phyloP scores from a whole-genome alignment of 2,113 vertebrate species.

The Ammodytes marinus region DNA sequence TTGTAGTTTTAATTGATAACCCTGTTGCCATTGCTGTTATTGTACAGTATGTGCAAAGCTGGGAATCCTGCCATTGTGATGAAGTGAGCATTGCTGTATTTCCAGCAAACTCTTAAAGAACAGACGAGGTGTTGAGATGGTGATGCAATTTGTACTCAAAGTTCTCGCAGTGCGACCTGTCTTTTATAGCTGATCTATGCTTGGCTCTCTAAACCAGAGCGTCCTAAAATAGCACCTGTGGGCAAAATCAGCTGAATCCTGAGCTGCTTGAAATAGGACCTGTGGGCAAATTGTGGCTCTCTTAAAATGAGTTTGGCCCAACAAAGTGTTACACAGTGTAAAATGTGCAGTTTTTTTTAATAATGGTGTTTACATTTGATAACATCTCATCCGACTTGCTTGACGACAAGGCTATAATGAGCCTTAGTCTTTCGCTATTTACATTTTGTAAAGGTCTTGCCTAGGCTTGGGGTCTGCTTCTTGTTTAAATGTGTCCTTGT shows the following conservation, averaged over 20 bases:
- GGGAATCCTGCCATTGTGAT: slow-evolving; percentile 35
- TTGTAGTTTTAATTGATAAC: background rate
- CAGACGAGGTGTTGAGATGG: slow-evolving; percentile 12
- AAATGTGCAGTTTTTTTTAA: background rate
- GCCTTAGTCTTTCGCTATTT: background rate
- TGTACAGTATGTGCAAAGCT: slow-evolving; percentile 15
- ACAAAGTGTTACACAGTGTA: slow-evolving; percentile 46
- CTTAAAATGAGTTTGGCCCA: slow-evolving; percentile 26
- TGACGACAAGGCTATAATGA: background rate
- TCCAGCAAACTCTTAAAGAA: slow-evolving; percentile 5
- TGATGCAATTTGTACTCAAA: slow-evolving; percentile 39
- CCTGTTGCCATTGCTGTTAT: background rate
- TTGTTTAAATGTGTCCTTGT: background rate
- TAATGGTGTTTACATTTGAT: slow-evolving; percentile 25
- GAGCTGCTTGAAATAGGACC: slow-evolving; percentile 53
- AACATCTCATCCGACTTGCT: background rate
- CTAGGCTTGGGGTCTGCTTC: background rate
- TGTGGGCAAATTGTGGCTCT: slow-evolving; percentile 55
- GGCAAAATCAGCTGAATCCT: slow-evolving; percentile 55
- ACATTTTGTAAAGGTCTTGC: background rate
- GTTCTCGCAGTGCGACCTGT: slow-evolving; percentile 22
- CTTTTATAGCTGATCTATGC: slow-evolving; percentile 35
- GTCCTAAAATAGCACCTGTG: slow-evolving; percentile 62
- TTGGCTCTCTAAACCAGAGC: slow-evolving; percentile 48
- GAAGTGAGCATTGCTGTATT: slow-evolving; percentile 18